Evolutionary conservation across 2,113 vertebrate species (phyloP).

Genomic region (Cettia cetti): DNA sequence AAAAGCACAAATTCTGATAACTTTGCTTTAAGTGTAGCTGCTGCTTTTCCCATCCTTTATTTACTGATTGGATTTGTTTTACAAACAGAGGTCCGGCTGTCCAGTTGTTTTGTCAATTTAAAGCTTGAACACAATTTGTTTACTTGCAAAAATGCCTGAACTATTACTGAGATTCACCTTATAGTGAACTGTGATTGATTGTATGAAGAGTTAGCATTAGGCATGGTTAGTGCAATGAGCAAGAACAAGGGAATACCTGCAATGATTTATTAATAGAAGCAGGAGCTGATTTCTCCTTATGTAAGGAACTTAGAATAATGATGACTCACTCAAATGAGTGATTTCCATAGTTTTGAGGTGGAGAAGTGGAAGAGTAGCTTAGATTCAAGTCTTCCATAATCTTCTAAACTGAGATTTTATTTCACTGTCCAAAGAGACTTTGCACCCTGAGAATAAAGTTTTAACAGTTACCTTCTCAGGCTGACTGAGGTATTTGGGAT

Average conservation of each 20-base stretch:
- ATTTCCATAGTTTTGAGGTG: neutral
- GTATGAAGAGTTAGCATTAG: neutral
- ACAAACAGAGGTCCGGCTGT: neutral
- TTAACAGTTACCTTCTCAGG: neutral
- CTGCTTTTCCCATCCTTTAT: constrained; percentile 17
- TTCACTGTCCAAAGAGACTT: constrained; percentile 7
- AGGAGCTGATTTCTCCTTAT: neutral
- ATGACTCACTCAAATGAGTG: neutral
- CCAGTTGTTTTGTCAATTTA: neutral
- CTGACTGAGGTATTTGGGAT: neutral
- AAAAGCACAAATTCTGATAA: constrained; percentile 15
- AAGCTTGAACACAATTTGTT: constrained; percentile 33
- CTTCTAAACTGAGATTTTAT: neutral
- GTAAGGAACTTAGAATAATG: neutral
- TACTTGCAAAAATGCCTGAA: constrained; percentile 25
- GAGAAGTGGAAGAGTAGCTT: neutral
- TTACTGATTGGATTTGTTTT: neutral
- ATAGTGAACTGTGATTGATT: neutral
- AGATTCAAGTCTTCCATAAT: neutral
- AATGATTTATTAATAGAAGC: neutral
- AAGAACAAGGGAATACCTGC: neutral
- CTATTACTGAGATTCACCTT: neutral
- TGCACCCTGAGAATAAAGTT: neutral
- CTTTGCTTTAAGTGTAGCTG: neutral
- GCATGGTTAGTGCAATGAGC: neutral